phyloP scores from a whole-genome alignment of 2,797 vertebrate species.

The Erethizon dorsatum region DNA sequence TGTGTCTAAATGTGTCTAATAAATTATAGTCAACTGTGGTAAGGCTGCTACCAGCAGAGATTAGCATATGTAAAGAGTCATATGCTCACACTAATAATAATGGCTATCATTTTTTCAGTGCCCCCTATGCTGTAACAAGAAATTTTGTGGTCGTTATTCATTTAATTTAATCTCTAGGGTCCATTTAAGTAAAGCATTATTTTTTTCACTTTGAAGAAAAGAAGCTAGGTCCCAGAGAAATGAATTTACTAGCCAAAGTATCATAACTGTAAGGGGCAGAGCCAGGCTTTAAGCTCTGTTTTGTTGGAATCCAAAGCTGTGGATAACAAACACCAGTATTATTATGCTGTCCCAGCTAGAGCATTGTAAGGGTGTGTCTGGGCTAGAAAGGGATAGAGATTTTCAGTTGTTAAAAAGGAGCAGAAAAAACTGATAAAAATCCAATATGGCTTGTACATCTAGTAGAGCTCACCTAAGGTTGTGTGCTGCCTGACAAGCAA shows the following conservation, averaged over 20 bases:
- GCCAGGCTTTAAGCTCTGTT: neutral
- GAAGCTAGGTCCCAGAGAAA: neutral
- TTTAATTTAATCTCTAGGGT: neutral
- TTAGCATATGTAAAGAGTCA: no score
- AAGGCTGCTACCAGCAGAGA: neutral
- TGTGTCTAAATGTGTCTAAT: neutral
- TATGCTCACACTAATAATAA: neutral
- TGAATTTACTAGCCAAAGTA: neutral
- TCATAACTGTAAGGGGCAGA: neutral
- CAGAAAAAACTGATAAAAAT: neutral
- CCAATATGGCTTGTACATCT: neutral
- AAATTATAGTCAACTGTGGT: neutral
- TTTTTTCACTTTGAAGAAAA: constrained; percentile 24
- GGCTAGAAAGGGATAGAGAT: neutral
- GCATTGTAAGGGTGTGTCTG: neutral
- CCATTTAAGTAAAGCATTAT: neutral
- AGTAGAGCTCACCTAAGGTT: neutral
- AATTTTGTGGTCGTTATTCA: neutral
- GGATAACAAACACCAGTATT: neutral
- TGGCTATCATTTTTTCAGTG: neutral
- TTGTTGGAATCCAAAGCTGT: neutral
- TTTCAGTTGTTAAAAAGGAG: neutral
- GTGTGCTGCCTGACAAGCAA: neutral
- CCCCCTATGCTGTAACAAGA: neutral
- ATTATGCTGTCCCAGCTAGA: neutral